Percentiles rank a stretch among this genome's conserved stretches.
These are phyloP conservation scores for Panulirus ornatus DNA, from an alignment of 1,140 invertebrate genomes.

Conservation along the genomic window DNA sequence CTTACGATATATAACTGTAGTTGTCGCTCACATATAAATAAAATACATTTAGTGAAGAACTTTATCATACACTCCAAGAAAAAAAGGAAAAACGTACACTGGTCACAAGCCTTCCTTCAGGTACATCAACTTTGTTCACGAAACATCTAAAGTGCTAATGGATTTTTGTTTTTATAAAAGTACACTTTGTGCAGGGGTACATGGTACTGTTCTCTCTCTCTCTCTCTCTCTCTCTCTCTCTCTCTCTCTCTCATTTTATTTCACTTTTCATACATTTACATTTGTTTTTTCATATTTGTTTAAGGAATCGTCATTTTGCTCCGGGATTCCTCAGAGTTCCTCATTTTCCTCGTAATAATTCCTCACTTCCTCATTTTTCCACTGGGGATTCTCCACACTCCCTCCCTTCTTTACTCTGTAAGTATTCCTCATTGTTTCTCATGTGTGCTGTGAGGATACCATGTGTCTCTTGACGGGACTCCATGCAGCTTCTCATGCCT, in stretches of 20 bases:
- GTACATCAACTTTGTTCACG: too few relatives aligned
- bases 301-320: neutral
- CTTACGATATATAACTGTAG: too few relatives aligned
- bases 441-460: neutral
- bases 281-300: neutral
- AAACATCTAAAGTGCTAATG: too few relatives aligned
- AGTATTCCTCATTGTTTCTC: neutral
- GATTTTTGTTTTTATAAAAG: too few relatives aligned
- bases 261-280: neutral
- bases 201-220: neutral
- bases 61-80: too few relatives aligned
- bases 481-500: neutral
- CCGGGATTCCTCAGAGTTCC: neutral
- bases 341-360: neutral
- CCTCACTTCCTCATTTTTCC: conserved; percentile 2
- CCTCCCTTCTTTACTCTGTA: neutral
- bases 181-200: too few relatives aligned
- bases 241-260: conserved; percentile 8
- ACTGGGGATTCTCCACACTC: neutral
- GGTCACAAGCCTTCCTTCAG: neutral
- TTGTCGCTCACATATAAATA: too few relatives aligned
- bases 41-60: too few relatives aligned
- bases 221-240: conserved; percentile 27
- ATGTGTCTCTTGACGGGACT: neutral
- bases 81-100: neutral